phyloP scores from a whole-genome alignment of 2,888 invertebrate species.

The Muscina levida region DNA sequence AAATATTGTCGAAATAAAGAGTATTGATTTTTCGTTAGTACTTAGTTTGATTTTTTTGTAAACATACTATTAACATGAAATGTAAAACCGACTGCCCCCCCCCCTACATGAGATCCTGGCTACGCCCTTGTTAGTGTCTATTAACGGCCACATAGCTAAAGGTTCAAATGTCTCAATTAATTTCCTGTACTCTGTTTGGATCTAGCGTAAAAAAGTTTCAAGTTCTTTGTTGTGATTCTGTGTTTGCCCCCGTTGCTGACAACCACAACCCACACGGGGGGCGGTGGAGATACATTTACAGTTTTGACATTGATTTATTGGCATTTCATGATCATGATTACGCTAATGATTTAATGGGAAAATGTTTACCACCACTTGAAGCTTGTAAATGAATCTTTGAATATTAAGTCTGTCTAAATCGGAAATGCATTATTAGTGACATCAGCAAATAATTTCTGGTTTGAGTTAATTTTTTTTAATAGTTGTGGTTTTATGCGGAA shows the following conservation, averaged over 20 bases:
- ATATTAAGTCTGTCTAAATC: conserved; percentile 14
- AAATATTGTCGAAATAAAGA: no score
- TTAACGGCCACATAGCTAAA: conserved; percentile 29
- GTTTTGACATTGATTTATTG: conserved; percentile 57
- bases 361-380: not conserved
- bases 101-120: no score
- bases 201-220: no score
- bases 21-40: no score
- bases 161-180: conserved; percentile 48
- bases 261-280: not conserved
- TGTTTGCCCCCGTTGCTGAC: no score
- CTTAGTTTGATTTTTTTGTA: no score
- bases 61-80: no score
- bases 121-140: no score
- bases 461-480: no score
- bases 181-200: conserved; percentile 25
- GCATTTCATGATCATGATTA: conserved; percentile 45
- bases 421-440: conserved; percentile 56
- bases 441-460: conserved; percentile 17
- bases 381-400: not conserved
- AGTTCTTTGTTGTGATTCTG: no score
- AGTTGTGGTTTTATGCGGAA: no score
- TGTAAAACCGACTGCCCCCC: no score
- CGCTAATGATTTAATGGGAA: conserved; percentile 24
- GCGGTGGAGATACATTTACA: conserved; percentile 2